Conservation (phyloP, 1,140 invertebrate genomes). For the Heliconius melpomene region DNA sequence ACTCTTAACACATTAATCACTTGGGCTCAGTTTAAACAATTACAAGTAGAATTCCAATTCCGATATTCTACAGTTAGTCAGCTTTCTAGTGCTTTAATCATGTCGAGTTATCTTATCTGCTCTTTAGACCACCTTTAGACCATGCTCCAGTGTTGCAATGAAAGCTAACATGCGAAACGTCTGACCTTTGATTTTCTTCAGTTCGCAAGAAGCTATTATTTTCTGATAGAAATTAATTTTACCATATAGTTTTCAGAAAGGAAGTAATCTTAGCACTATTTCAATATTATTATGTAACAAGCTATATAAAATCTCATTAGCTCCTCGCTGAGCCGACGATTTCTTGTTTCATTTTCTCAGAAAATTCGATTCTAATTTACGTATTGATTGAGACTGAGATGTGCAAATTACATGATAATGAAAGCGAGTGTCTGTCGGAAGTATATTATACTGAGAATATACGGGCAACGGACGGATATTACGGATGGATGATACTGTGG, state of each 20-base stretch:
- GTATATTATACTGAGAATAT: too few relatives aligned
- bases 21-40: constrained; percentile 24
- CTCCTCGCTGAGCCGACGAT: constrained; percentile 8
- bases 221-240: constrained; percentile 20
- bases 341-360: constrained; percentile 11
- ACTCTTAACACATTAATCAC: constrained; percentile 22
- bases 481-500: too few relatives aligned
- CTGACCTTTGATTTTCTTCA: constrained; percentile 36
- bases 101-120: constrained; percentile 38
- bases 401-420: constrained; percentile 1
- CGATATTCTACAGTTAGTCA: constrained; percentile 31
- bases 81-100: constrained; percentile 36
- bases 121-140: constrained; percentile 27
- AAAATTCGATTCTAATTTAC: constrained; percentile 9
- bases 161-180: constrained; percentile 34
- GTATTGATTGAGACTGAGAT: constrained; percentile 8
- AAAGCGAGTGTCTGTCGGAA: not conserved
- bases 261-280: constrained; percentile 7
- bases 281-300: constrained; percentile 17
- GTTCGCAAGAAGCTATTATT: constrained; percentile 27
- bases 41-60: constrained; percentile 34
- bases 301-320: constrained; percentile 5
- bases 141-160: constrained; percentile 32
- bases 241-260: constrained; percentile 17
- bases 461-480: too few relatives aligned